These are phyloP conservation scores for Plemyria rubiginata DNA, from an alignment of 2,888 invertebrate genomes.

Conservation along the genomic window DNA sequence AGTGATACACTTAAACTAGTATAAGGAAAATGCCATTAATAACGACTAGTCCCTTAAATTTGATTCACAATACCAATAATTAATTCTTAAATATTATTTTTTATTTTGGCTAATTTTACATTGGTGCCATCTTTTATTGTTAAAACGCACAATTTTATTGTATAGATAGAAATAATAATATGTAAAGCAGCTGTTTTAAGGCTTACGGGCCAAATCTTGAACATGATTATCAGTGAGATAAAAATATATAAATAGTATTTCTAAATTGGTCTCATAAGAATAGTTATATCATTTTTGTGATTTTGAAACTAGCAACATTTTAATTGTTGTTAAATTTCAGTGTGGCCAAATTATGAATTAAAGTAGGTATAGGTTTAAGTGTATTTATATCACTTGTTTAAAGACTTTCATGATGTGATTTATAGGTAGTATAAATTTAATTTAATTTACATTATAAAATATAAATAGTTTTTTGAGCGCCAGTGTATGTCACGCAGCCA, in stretches of 20 bases:
- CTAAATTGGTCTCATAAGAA: slow-evolving; percentile 20
- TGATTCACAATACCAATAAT: not conserved
- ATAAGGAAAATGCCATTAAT: slow-evolving; percentile 15
- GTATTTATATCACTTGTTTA: too few relatives aligned
- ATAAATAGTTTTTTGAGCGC: too few relatives aligned
- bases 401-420: too few relatives aligned
- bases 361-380: too few relatives aligned
- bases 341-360: too few relatives aligned
- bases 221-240: not conserved
- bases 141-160: not conserved
- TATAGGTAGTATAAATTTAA: too few relatives aligned
- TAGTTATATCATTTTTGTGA: slow-evolving; percentile 1
- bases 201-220: slow-evolving; percentile 22
- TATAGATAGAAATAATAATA: not conserved
- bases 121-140: slow-evolving; percentile 6
- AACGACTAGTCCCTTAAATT: not conserved
- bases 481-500: too few relatives aligned
- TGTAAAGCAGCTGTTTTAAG: too few relatives aligned
- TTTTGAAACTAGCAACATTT: not conserved
- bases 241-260: not conserved
- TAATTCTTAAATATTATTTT: not conserved
- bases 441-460: too few relatives aligned
- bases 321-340: too few relatives aligned
- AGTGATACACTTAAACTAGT: slow-evolving; percentile 1
- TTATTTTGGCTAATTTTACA: too few relatives aligned